Evolutionary conservation across 1,140 invertebrate genomes (phyloP), one percentile per base, ranked within the genome.

Genomic region (Zaprionus ghesquierei): DNA sequence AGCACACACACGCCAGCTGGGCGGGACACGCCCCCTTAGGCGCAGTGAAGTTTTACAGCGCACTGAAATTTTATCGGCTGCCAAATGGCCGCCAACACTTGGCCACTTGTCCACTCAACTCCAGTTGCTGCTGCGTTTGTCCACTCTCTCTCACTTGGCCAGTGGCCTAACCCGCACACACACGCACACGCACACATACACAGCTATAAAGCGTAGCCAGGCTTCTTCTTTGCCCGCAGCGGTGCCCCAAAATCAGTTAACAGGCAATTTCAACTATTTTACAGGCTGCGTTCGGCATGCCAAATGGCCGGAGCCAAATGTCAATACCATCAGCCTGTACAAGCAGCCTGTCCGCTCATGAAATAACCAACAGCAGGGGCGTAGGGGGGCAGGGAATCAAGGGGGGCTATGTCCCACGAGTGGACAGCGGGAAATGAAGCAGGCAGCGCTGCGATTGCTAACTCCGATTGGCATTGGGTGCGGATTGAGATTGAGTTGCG

Each of bases 221-320:
- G 73, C 55, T 69, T 79, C 72, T 77, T 68, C 80, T 62, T 69
- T 44, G 58, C 38, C 62, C 29, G 10, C 20, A 61, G 25, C 51
- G 35, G 25, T 62, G 31, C 20, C 31, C 71, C 61, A 29, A 79
- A 86, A 87, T 87, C 82, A 82, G 84, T 86, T 86, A 86, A 87
- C 79, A 86, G 82, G 49, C 82, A 86, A 82, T 87, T 86, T 86
- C 60, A 86, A 86, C 82, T 76, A 87, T 87, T 86, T 86, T 76
- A 70, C 82, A 79, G 71, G 62, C 82, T 81, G 75, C 64, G 78
- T 71, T 75, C 60, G 53, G 63, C 75, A 68, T 81, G 82, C 81
- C 82, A 81, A 85, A 81, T 86, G 81, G 61, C 69, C 75, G 70
- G 53, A 75, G 81, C 82, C 82, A 86, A 86, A 87, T 86, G 82